Percentiles rank a stretch among this genome's conserved stretches.
Evolutionary conservation across 2,888 invertebrate genomes (phyloP).

Genomic region (Cenopis cana): DNA sequence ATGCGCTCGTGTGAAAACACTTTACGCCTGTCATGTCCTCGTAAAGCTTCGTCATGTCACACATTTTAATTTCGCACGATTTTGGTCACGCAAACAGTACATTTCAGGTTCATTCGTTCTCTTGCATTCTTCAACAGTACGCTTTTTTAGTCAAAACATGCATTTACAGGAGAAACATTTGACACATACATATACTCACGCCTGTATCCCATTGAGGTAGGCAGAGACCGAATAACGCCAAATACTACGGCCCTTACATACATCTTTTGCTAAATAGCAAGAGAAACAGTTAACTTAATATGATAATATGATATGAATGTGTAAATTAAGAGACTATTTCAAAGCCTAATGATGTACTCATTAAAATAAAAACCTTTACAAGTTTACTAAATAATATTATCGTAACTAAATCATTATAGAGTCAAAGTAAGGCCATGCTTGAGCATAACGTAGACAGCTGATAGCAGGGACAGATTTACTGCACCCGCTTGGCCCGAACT

Average conservation of each 20-base stretch:
- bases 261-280: too few species aligned
- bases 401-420: conserved; percentile 25
- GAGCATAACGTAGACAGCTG: conserved; percentile 31
- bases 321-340: neutral
- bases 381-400: neutral
- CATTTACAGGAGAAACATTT: neutral
- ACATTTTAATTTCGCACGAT: neutral
- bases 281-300: too few species aligned
- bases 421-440: conserved; percentile 16
- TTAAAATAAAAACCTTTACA: neutral
- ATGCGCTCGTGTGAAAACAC: neutral
- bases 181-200: neutral
- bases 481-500: neutral
- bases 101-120: too few species aligned
- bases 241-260: too few species aligned
- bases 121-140: too few species aligned
- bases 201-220: too few species aligned
- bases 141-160: neutral
- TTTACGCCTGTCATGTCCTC: neutral
- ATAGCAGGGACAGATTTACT: conserved; percentile 34
- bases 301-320: neutral
- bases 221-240: too few species aligned
- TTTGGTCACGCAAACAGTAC: neutral
- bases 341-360: neutral
- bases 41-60: neutral